A percentile compares a stretch with the other conserved stretches of the same genome.
phyloP scores from a whole-genome alignment of 2,797 vertebrate genomes.

The Danio kyathit region DNA sequence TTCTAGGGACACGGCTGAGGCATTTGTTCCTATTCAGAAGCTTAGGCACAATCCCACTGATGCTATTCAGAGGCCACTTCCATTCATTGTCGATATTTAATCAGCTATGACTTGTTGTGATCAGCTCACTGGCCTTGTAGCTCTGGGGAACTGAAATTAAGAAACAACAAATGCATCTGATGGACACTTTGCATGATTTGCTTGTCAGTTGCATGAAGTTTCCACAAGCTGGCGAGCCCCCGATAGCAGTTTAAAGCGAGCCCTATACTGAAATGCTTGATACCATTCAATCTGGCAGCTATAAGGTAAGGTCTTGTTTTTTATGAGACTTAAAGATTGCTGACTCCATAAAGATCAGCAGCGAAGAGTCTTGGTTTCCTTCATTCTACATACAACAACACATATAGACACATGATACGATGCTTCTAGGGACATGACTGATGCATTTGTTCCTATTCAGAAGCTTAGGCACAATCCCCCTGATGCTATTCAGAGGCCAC shows the following conservation, averaged over 20 bases:
- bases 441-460: constrained; percentile 34
- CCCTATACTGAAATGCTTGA: constrained; percentile 27
- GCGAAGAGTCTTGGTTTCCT: constrained; percentile 16
- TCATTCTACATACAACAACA: constrained; percentile 4
- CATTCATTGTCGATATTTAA: constrained; percentile 59
- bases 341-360: constrained; percentile 31
- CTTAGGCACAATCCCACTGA: constrained; percentile 31
- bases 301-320: constrained; percentile 27
- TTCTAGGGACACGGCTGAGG: not conserved
- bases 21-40: constrained; percentile 38
- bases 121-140: constrained; percentile 47
- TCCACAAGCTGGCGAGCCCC: constrained; percentile 64
- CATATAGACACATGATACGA: constrained; percentile 18
- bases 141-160: constrained; percentile 49
- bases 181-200: constrained; percentile 69
- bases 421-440: constrained; percentile 2
- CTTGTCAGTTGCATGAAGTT: constrained; percentile 72
- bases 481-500: constrained; percentile 28
- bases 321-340: constrained; percentile 30
- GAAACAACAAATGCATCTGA: constrained; percentile 65
- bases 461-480: constrained; percentile 27
- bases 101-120: constrained; percentile 55
- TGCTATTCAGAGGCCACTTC: constrained; percentile 36
- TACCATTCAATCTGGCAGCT: constrained; percentile 24
- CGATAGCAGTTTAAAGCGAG: constrained; percentile 70